Conservation (phyloP, 2,113 vertebrate species). For the Strix aluco region DNA sequence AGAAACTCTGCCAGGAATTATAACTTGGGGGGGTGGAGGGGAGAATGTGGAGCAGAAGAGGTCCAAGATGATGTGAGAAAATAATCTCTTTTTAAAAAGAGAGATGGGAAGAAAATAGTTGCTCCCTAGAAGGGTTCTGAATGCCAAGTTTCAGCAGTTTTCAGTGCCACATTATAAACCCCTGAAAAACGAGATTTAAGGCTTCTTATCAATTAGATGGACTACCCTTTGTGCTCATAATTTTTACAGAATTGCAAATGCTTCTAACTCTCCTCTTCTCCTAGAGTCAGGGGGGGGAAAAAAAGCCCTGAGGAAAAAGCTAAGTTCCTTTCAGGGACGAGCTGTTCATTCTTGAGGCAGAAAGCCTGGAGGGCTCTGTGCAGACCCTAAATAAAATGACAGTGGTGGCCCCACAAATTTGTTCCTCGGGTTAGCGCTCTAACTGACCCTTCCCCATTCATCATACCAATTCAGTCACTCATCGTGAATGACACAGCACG, state of each 20-base stretch:
- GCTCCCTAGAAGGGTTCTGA: background rate
- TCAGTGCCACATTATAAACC: background rate
- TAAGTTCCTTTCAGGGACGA: background rate
- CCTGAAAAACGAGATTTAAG: background rate
- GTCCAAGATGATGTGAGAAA: background rate
- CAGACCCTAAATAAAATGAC: background rate
- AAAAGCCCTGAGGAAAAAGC: background rate
- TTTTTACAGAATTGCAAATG: background rate
- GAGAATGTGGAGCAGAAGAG: background rate
- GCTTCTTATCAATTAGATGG: background rate
- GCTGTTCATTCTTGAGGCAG: background rate
- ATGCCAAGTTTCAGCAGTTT: background rate
- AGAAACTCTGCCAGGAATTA: background rate
- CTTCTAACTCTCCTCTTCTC: background rate
- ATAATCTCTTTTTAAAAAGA: background rate
- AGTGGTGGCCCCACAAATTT: background rate
- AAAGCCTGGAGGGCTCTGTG: background rate
- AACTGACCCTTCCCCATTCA: constrained; percentile 16
- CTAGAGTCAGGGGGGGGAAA: background rate
- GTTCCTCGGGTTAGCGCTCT: background rate
- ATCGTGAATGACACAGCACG: background rate
- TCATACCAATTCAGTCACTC: background rate
- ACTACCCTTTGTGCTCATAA: background rate
- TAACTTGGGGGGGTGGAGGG: background rate
- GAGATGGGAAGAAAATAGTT: background rate